These are phyloP conservation scores for Nemapogon koenigi DNA, from an alignment of 2,888 invertebrate species.

Conservation along the genomic window DNA sequence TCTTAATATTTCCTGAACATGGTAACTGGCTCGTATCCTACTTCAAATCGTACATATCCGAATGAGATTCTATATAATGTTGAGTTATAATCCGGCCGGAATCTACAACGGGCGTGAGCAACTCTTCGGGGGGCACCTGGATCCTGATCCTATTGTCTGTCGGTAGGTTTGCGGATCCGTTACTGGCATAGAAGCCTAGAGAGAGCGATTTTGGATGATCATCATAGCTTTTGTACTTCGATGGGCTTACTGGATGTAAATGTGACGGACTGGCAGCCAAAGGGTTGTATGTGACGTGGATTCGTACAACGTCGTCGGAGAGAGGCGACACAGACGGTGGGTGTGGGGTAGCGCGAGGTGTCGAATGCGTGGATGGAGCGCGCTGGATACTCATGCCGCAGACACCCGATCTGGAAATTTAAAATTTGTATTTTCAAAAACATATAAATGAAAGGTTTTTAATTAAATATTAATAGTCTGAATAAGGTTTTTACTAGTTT, in stretches of 20 bases:
- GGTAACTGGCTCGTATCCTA: too few relatives aligned
- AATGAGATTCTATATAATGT: constrained; percentile 43
- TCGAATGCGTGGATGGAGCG: constrained; percentile 65
- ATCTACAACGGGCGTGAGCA: constrained; percentile 69
- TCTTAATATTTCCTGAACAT: too few relatives aligned
- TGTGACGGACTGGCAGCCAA: constrained; percentile 59
- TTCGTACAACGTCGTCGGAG: constrained; percentile 73
- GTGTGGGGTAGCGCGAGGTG: constrained; percentile 71
- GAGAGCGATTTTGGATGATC: constrained; percentile 48
- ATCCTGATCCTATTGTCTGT: constrained; percentile 78
- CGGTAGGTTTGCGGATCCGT: constrained; percentile 56
- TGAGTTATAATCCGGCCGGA: constrained; percentile 59
- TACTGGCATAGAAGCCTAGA: constrained; percentile 56
- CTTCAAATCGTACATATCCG: constrained; percentile 48
- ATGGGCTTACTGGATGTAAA: constrained; percentile 52
- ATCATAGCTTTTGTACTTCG: constrained; percentile 41
- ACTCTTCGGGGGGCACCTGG: constrained; percentile 72
- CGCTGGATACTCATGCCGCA: constrained; percentile 60
- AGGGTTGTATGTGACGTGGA: constrained; percentile 78
- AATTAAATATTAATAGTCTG: constrained; percentile 12
- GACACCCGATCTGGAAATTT: constrained; percentile 44
- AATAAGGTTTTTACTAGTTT: too few relatives aligned
- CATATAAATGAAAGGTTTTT: background rate
- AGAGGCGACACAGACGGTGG: constrained; percentile 69
- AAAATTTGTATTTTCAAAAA: background rate